phyloP scores from a whole-genome alignment of 53 echinoderm and acorn worm species.

The Luidia sarsii region DNA sequence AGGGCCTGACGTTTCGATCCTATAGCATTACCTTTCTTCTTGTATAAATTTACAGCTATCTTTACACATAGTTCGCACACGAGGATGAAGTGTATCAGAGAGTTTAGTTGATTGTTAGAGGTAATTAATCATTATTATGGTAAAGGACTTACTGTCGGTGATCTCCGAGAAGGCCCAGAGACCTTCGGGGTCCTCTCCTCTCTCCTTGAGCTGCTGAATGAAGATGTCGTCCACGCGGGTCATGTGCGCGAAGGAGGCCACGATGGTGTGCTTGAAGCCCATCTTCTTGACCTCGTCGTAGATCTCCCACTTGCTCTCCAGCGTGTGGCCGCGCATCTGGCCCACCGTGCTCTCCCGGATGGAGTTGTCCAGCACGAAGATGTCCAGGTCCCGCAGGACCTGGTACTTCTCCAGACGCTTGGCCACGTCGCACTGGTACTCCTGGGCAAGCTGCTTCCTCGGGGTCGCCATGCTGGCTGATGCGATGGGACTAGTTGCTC shows the following conservation, averaged over 20 bases:
- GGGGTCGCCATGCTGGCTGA: too few relatives aligned
- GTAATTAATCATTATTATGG: too few relatives aligned
- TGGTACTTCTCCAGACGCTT: constrained; percentile 36
- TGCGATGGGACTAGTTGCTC: not conserved
- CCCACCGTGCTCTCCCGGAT: constrained; percentile 67
- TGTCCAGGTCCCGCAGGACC: constrained; percentile 29
- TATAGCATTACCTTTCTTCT: too few relatives aligned
- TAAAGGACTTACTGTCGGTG: constrained; percentile 50
- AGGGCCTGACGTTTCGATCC: too few relatives aligned
- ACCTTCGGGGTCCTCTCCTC: constrained; percentile 46
- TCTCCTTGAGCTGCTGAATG: constrained; percentile 52
- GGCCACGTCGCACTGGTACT: constrained; percentile 18
- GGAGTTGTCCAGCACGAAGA: constrained; percentile 66
- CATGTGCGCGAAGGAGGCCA: constrained; percentile 57
- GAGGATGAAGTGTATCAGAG: too few relatives aligned
- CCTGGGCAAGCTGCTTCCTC: too few relatives aligned
- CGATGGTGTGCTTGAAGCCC: constrained; percentile 66
- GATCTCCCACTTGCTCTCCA: constrained; percentile 68
- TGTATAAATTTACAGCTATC: too few relatives aligned
- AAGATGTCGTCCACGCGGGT: constrained; percentile 50
- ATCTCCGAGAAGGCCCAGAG: constrained; percentile 65
- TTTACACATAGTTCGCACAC: too few relatives aligned
- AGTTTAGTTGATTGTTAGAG: too few relatives aligned
- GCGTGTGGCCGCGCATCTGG: constrained; percentile 59
- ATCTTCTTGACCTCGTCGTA: constrained; percentile 67